Evolutionary conservation across 1,140 invertebrate species (phyloP).

Genomic region (Drosophila ficusphila): DNA sequence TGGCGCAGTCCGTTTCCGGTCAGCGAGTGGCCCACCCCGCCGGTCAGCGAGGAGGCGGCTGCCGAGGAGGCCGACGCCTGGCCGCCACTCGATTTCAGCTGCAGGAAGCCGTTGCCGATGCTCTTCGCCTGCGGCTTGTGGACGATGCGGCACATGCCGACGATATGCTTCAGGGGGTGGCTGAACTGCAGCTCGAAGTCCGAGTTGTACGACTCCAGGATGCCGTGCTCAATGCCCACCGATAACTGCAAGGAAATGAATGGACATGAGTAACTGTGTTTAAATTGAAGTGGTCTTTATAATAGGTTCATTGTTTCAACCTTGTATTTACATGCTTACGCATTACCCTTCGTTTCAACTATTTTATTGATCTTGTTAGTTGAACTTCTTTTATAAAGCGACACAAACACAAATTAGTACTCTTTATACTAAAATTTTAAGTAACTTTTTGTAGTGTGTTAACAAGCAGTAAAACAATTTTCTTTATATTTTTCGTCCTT

Average conservation of each 20-base stretch:
- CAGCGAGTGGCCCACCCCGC: slow-evolving; percentile 35
- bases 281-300: too few relatives aligned
- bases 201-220: slow-evolving; percentile 87
- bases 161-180: slow-evolving; percentile 87
- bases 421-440: too few relatives aligned
- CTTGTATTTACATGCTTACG: too few relatives aligned
- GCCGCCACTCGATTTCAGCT: slow-evolving; percentile 58
- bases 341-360: too few relatives aligned
- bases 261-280: neutral
- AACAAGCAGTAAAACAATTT: too few relatives aligned
- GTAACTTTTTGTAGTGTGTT: too few relatives aligned
- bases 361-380: too few relatives aligned
- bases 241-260: slow-evolving; percentile 86
- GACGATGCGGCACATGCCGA: slow-evolving; percentile 84
- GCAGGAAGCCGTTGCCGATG: slow-evolving; percentile 77
- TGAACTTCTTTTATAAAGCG: too few relatives aligned
- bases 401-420: too few relatives aligned
- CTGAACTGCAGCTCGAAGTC: slow-evolving; percentile 88
- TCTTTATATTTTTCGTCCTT: too few relatives aligned
- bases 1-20: slow-evolving; percentile 60
- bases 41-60: slow-evolving; percentile 20
- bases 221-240: slow-evolving; percentile 87
- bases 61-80: slow-evolving; percentile 16
- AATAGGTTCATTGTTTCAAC: too few relatives aligned
- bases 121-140: slow-evolving; percentile 75